Percentiles rank a stretch among this genome's conserved stretches.
Conservation (phyloP, 2,888 invertebrate genomes). For the Chelonus formosanus region DNA sequence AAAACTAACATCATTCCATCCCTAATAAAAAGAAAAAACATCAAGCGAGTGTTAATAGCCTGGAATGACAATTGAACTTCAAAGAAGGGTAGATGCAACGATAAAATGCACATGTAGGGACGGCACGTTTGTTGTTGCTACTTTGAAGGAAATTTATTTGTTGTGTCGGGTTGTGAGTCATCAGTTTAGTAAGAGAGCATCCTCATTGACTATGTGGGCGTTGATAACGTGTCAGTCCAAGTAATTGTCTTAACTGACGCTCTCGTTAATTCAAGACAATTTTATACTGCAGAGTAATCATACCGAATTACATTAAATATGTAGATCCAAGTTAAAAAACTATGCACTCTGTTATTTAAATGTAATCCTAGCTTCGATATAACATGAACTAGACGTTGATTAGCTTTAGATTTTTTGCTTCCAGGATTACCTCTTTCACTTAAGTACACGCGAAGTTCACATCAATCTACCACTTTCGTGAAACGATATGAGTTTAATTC, state of each 20-base stretch:
- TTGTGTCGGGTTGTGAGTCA: slow-evolving; percentile 45
- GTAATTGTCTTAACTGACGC: slow-evolving; percentile 62
- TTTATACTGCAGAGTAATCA: slow-evolving; percentile 47
- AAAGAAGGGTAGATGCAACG: neutral
- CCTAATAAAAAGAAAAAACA: slow-evolving; percentile 64
- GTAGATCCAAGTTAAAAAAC: slow-evolving; percentile 25
- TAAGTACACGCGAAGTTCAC: no score
- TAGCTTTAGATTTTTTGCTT: neutral
- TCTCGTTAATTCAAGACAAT: slow-evolving; percentile 55
- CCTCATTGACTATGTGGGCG: slow-evolving; percentile 50
- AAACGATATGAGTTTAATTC: neutral
- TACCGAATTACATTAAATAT: slow-evolving; percentile 46
- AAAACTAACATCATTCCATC: slow-evolving; percentile 91
- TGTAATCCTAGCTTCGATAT: no score
- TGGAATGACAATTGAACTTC: neutral
- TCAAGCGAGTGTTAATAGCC: neutral
- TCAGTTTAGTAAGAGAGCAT: slow-evolving; percentile 42
- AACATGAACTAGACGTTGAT: neutral
- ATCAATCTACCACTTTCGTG: no score
- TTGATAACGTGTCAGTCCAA: slow-evolving; percentile 28
- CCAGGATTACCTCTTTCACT: no score
- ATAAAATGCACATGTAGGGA: slow-evolving; percentile 1
- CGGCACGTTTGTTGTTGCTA: slow-evolving; percentile 27
- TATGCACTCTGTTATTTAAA: neutral
- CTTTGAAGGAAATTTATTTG: slow-evolving; percentile 50